Percentiles rank a stretch among this genome's conserved stretches.
These are phyloP conservation scores for Orientallactaga sibirica DNA, from an alignment of 2,797 vertebrate species.

Conservation along the genomic window DNA sequence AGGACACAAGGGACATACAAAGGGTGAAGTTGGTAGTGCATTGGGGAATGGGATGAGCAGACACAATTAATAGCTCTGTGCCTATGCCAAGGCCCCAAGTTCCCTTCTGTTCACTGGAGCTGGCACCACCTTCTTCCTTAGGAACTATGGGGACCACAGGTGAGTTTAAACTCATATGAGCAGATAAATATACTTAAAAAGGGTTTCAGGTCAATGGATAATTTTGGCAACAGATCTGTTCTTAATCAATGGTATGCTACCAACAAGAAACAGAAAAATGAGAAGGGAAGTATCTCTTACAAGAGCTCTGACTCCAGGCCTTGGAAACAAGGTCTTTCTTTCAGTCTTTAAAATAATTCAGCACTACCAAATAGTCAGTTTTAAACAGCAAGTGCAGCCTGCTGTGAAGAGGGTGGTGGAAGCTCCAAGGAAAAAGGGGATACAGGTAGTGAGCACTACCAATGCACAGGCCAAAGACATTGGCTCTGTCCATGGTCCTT, in stretches of 20 bases:
- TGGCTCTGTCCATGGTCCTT: not conserved
- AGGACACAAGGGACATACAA: not conserved
- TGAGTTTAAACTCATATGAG: constrained; percentile 29
- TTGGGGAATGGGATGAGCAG: rapidly evolving
- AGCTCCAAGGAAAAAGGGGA: not conserved
- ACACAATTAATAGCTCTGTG: not conserved
- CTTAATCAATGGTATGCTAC: not conserved
- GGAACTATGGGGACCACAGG: not conserved
- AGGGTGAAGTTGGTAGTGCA: rapidly evolving
- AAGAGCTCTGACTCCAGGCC: constrained; percentile 43
- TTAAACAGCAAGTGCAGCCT: constrained; percentile 11
- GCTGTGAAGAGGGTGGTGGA: not conserved
- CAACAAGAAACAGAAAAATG: not conserved
- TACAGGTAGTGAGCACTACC: not conserved
- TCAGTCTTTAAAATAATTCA: constrained; percentile 55
- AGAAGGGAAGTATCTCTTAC: constrained; percentile 52
- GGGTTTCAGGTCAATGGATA: constrained; percentile 3
- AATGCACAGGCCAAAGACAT: not conserved
- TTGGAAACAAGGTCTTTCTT: constrained; percentile 28
- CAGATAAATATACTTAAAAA: not conserved
- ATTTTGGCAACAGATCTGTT: constrained; percentile 42
- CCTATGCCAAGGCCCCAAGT: rapidly evolving
- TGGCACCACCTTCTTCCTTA: not conserved
- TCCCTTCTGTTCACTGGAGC: not conserved
- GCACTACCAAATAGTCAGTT: not conserved